Percentiles rank a stretch among this genome's conserved stretches.
phyloP scores from a whole-genome alignment of 2,888 invertebrate species.

The Calephelis perditalis region DNA sequence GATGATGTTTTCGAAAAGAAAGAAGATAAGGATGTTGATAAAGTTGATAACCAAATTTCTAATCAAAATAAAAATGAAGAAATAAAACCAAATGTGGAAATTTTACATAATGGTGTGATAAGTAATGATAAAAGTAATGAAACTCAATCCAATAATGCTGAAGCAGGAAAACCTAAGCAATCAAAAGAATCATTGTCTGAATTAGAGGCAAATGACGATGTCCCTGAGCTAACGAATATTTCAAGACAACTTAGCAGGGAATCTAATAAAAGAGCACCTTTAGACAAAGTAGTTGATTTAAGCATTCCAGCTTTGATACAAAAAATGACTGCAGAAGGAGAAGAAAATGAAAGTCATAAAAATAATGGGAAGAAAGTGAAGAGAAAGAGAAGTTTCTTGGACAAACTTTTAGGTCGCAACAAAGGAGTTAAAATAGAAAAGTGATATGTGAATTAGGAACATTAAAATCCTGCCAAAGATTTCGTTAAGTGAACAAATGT shows the following conservation, averaged over 20 bases:
- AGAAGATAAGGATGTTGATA: conserved; percentile 34
- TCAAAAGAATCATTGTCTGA: conserved; percentile 54
- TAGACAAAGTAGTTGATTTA: conserved; percentile 51
- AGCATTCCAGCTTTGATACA: conserved; percentile 63
- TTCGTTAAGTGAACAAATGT: conserved; percentile 14
- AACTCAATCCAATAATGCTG: conserved; percentile 26
- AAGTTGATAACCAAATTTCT: conserved; percentile 28
- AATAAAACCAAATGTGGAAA: conserved; percentile 36
- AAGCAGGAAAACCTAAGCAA: conserved; percentile 33
- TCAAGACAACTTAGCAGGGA: conserved; percentile 55
- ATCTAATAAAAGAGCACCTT: conserved; percentile 41
- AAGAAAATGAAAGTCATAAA: conserved; percentile 50
- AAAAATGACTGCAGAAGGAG: conserved; percentile 60
- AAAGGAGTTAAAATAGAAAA: conserved; percentile 43
- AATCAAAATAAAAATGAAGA: conserved; percentile 29
- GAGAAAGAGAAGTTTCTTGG: conserved; percentile 69
- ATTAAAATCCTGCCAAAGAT: conserved; percentile 66
- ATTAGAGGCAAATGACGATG: conserved; percentile 59
- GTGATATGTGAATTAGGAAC: conserved; percentile 45
- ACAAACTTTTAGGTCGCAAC: conserved; percentile 67
- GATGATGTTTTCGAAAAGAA: conserved; percentile 60
- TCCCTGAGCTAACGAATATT: conserved; percentile 55
- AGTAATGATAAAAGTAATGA: conserved; percentile 26
- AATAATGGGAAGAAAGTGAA: conserved; percentile 59
- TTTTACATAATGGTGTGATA: conserved; percentile 46